Evolutionary conservation across 2,888 invertebrate genomes (phyloP), one percentile per base, ranked within the genome.

Genomic region (Onthophagus sagittarius): DNA sequence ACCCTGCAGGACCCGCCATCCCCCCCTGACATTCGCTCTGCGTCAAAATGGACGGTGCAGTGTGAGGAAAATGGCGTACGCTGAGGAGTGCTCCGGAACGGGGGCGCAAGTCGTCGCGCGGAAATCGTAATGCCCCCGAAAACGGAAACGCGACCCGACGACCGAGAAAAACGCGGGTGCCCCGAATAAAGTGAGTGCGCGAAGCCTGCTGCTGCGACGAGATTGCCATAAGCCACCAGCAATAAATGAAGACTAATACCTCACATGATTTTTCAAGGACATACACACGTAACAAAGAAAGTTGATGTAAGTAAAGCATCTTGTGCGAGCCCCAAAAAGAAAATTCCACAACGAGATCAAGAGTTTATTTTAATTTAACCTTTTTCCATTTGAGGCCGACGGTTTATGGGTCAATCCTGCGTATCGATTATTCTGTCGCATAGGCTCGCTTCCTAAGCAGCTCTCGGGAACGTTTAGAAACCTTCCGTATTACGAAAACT

Each of bases 351-450:
- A 23, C 23, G 23, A 23, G 23, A 23, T 3, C 23, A 23, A 23
- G 23, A 23, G 23, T 23, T 62, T 70, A 71, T 14, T 70, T 71
- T 62, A 62, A 71, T 74, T 73, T 67, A 76, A 77, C 39, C 23
- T 23, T 53, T 53, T 53, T 53, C 6, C 6, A 53, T 53, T 53
- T 53, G 7, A 11, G 39, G 39, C 9, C 39, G 11, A 2, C 39
- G 39, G 79, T 78, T 84, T 83, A 81, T 83, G 83, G 83, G 83
- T 83, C 83, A 83, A 81, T 83, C 81, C 82, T 81, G 81, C 80
- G 79, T 85, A 85, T 85, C 83, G 85, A 85, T 85, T 82, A 80
- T 80, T 82, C 81, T 84, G 84, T 84, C 85, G 84, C 85, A 84
- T 85, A 83, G 83, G 82, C 67, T 67, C 67, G 67, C 67, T 67